These are phyloP conservation scores for Anolis apletophallus DNA, from an alignment of 2,797 vertebrate species.

Conservation along the genomic window DNA sequence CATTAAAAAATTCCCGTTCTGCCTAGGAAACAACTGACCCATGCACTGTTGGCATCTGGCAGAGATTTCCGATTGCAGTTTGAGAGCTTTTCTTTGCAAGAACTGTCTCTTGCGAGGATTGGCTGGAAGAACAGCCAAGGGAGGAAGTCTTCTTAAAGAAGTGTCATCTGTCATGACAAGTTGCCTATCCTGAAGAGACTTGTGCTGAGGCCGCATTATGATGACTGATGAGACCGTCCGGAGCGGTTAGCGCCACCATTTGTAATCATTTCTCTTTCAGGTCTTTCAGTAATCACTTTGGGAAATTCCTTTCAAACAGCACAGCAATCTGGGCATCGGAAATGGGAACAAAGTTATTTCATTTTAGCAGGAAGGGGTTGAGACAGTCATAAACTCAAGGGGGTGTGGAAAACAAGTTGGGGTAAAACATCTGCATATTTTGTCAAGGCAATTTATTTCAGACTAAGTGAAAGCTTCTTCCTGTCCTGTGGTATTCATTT, in stretches of 20 bases:
- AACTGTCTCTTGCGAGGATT: conserved; percentile 49
- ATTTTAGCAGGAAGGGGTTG: conserved; percentile 54
- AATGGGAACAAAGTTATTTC: conserved; percentile 45
- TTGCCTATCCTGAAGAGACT: conserved; percentile 65
- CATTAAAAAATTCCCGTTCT: not conserved
- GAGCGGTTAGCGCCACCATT: conserved; percentile 72
- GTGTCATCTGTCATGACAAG: conserved; percentile 71
- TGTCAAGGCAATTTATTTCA: conserved; percentile 36
- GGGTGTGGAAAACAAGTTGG: not conserved
- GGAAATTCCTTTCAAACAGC: conserved; percentile 65
- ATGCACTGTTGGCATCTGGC: conserved; percentile 21
- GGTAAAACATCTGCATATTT: conserved; percentile 36
- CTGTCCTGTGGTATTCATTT: too few relatives aligned
- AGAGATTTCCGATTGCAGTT: conserved; percentile 52
- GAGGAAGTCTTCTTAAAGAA: conserved; percentile 55
- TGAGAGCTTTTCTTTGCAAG: conserved; percentile 51
- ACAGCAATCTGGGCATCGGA: conserved; percentile 14
- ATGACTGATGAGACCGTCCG: conserved; percentile 71
- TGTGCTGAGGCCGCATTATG: conserved; percentile 62
- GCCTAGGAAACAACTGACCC: conserved; percentile 10
- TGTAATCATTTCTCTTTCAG: conserved; percentile 74
- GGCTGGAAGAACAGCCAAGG: conserved; percentile 45
- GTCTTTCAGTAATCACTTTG: conserved; percentile 63
- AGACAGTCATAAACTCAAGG: conserved; percentile 25
- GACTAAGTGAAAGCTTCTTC: not conserved